Evolutionary conservation across 2,797 vertebrate species (phyloP), one percentile per base, ranked within the genome.

Genomic region (Borostomias antarcticus): DNA sequence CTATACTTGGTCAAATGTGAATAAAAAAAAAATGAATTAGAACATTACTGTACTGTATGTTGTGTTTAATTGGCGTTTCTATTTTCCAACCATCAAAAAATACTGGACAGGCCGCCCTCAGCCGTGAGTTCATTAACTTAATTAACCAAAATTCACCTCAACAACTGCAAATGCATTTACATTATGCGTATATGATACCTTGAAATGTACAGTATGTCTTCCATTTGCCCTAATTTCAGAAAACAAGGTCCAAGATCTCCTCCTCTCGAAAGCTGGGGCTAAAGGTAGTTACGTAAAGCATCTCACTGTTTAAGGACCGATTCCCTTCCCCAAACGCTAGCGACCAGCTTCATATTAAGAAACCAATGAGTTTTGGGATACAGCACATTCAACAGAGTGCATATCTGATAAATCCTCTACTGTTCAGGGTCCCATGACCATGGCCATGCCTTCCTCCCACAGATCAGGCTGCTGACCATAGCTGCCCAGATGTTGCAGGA

Each of bases 401-500:
- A 43, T 15, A 15, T 15, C 15, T 43, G 1, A 43, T 43, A 43
- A 43, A 43, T 0, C n/a, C n/a, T n/a, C n/a, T n/a, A n/a, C n/a
- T n/a, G n/a, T n/a, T n/a, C n/a, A n/a, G n/a, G n/a, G n/a, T n/a
- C n/a, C n/a, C n/a, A n/a, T n/a, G 5, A 28, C 13, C 19, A 13
- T 5, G 6, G 40, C 15, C n/a, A 13, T 43, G n/a, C 6, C 0
- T 17, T n/a, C 19, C 19, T 53, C 19, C n/a, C 15, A 37, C 35
- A 91, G 90, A 92, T 90, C 9, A 78, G 82, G 62, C 81, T 92
- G 59, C 57, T 92, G 62, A 23, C 72, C 1, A 76, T 78, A 5
- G 91, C 89, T 5, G 58, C 74, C 66, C 74, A 91, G 51, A 91
- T 89, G 83, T 66, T 90, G 37, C 71, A 79, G 61, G 79, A 75